phyloP scores from a whole-genome alignment of 2,888 invertebrate genomes.

The Apoderus coryli region DNA sequence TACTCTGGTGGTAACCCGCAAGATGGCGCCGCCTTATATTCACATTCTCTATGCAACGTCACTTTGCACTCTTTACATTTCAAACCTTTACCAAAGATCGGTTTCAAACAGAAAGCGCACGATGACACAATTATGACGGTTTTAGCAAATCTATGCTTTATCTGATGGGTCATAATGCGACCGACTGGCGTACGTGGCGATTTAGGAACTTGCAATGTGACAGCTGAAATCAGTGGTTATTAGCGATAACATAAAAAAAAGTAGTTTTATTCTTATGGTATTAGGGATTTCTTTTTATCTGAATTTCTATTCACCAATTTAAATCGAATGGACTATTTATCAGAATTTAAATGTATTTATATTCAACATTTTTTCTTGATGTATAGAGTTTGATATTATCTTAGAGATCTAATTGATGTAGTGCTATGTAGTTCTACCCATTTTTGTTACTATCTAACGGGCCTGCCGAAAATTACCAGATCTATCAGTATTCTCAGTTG shows the following conservation, averaged over 20 bases:
- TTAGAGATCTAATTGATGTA: no score
- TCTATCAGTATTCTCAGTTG: no score
- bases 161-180: conserved; percentile 74
- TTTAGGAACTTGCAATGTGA: conserved; percentile 43
- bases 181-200: conserved; percentile 37
- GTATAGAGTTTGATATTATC: no score
- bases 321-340: no score
- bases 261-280: no score
- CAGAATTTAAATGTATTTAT: no score
- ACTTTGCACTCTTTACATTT: conserved; percentile 95
- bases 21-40: conserved; percentile 79
- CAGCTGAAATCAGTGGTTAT: conserved; percentile 30
- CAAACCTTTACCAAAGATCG: conserved; percentile 54
- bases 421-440: no score
- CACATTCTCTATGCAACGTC: conserved; percentile 78
- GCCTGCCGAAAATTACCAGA: no score
- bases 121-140: conserved; percentile 78
- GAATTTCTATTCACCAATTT: no score
- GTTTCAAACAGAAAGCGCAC: conserved; percentile 70
- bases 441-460: no score
- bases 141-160: conserved; percentile 80
- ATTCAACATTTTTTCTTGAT: no score
- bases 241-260: conserved; percentile 12
- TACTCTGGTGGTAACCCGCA: conserved; percentile 82
- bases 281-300: no score